phyloP scores from a whole-genome alignment of 2,113 vertebrate species.

The Cavia porcellus region DNA sequence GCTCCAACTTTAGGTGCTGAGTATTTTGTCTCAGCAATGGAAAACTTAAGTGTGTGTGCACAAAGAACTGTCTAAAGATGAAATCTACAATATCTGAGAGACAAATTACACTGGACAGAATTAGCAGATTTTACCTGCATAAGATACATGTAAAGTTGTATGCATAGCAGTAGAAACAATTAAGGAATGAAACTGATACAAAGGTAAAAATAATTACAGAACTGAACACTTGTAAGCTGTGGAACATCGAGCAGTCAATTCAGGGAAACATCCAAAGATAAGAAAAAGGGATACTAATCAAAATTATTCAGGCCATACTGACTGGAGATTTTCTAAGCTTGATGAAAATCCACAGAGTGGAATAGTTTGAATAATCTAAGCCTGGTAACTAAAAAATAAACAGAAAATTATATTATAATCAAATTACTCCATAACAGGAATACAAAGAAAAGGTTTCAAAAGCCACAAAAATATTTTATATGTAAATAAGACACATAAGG shows the following conservation, averaged over 20 bases:
- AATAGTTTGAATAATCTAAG: not conserved
- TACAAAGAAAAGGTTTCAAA: not conserved
- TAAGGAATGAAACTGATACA: not conserved
- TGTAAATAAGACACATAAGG: not conserved
- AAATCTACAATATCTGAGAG: not conserved
- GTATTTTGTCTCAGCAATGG: not conserved
- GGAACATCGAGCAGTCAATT: not conserved
- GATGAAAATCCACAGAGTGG: not conserved
- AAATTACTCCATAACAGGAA: not conserved
- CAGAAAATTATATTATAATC: not conserved
- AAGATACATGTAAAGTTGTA: not conserved
- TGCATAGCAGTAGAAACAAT: not conserved
- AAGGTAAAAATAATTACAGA: not conserved
- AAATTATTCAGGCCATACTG: not conserved
- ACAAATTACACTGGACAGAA: not conserved
- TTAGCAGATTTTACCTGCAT: not conserved
- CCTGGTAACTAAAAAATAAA: not conserved
- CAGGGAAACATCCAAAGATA: not conserved
- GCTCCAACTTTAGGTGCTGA: not conserved
- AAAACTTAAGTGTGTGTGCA: not conserved
- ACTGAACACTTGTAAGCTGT: not conserved
- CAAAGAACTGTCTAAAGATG: not conserved
- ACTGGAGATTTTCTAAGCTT: not conserved
- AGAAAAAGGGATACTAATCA: not conserved
- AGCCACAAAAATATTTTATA: not conserved